These are phyloP conservation scores for Monoplex corrugatus DNA, from an alignment of 2,888 invertebrate genomes.

Conservation along the genomic window DNA sequence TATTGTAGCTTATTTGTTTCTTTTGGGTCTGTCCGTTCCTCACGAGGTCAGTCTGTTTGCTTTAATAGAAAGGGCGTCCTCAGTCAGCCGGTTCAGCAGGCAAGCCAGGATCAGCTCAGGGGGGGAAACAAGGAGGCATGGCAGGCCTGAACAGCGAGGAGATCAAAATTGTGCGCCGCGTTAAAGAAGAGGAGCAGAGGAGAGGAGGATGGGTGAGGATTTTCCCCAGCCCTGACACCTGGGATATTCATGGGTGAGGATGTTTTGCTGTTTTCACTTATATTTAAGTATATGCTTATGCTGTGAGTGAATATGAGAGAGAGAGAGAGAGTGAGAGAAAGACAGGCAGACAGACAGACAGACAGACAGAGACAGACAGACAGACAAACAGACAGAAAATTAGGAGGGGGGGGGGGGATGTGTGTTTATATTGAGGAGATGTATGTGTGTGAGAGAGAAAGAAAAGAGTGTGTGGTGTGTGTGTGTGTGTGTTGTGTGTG, in stretches of 20 bases:
- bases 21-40: no score
- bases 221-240: constrained; percentile 93
- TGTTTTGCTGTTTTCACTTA: neutral
- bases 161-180: constrained; percentile 88
- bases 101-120: constrained; percentile 52
- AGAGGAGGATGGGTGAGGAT: constrained; percentile 94
- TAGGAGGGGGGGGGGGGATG: neutral
- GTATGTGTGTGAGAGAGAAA: neutral
- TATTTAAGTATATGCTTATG: neutral
- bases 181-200: constrained; percentile 90
- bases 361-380: neutral
- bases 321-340: neutral
- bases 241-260: constrained; percentile 84
- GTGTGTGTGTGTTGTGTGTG: no score
- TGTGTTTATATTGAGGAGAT: no score
- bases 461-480: neutral
- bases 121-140: constrained; percentile 49
- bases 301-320: no score
- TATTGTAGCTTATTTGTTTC: no score
- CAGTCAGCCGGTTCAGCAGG: constrained; percentile 71
- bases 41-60: no score
- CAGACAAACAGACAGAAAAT: neutral
- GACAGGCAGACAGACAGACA: neutral
- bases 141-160: constrained; percentile 88
- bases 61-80: constrained; percentile 70